A percentile compares a stretch with the other conserved stretches of the same genome.
phyloP scores from a whole-genome alignment of 1,140 invertebrate species.

The Oncopeltus fasciatus region DNA sequence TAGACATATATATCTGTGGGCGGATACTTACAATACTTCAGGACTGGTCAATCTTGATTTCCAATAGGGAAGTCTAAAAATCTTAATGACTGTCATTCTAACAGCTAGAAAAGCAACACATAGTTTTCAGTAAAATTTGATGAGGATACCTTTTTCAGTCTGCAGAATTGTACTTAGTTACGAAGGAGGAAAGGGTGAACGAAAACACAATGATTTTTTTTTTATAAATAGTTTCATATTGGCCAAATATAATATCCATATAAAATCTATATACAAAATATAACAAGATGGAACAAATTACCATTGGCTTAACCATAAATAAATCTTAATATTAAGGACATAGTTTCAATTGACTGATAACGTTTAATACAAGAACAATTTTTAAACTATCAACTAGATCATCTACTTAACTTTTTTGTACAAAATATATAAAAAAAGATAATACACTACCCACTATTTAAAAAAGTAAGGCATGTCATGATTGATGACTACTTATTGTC shows the following conservation, averaged over 20 bases:
- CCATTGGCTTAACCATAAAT: constrained; percentile 16
- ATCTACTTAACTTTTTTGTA: constrained; percentile 16
- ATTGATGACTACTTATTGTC: neutral
- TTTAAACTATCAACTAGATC: constrained; percentile 13
- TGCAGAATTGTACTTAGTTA: neutral
- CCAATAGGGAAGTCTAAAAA: neutral
- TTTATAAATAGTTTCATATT: constrained; percentile 21
- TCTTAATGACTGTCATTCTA: neutral
- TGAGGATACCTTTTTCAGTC: neutral
- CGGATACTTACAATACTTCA: neutral
- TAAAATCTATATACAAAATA: constrained; percentile 20
- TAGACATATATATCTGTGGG: too few species aligned
- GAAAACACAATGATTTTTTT: neutral
- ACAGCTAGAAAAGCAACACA: too few species aligned
- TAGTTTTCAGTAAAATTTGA: too few species aligned
- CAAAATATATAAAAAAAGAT: constrained; percentile 11
- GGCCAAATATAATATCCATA: constrained; percentile 20
- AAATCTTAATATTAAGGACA: constrained; percentile 9
- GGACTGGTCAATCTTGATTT: neutral
- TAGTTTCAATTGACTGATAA: constrained; percentile 18
- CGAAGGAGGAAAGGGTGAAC: neutral
- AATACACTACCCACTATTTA: constrained; percentile 1
- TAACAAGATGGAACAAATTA: constrained; percentile 19
- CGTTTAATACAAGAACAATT: constrained; percentile 9
- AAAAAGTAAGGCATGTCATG: constrained; percentile 2